Evolutionary conservation across 2,888 invertebrate genomes (phyloP).

Genomic region (Nephrocerus scutellatus): DNA sequence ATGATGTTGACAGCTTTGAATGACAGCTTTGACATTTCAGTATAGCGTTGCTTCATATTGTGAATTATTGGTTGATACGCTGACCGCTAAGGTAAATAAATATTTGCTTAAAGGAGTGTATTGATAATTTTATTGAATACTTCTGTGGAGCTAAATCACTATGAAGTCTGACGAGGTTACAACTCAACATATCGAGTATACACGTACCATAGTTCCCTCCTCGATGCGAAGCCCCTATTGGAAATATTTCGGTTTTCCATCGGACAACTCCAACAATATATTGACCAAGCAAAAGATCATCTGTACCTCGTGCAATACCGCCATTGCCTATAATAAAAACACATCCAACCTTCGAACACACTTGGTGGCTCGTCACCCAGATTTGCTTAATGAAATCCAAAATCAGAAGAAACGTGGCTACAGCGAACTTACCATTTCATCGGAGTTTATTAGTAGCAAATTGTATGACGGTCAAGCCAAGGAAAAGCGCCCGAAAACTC

Average conservation of each 20-base stretch:
- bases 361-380: conserved; percentile 32
- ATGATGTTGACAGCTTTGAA: no score
- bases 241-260: conserved; percentile 38
- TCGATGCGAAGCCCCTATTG: conserved; percentile 36
- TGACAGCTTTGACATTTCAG: no score
- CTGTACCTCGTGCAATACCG: conserved; percentile 31
- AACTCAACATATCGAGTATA: conserved; percentile 27
- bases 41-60: no score
- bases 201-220: conserved; percentile 30
- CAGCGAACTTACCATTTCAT: background rate
- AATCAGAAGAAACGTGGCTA: conserved; percentile 20
- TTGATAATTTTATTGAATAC: no score
- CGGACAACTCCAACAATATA: conserved; percentile 30
- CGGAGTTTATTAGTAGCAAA: conserved; percentile 7
- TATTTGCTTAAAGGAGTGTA: no score
- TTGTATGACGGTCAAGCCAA: no score
- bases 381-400: conserved; percentile 25
- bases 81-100: no score
- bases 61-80: no score
- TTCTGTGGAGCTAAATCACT: no score
- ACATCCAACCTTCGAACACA: conserved; percentile 36
- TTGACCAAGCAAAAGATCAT: conserved; percentile 33
- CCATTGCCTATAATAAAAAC: conserved; percentile 35
- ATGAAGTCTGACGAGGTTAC: no score
- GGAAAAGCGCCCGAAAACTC: conserved; percentile 14